Evolutionary conservation across 2,888 invertebrate genomes (phyloP).

Genomic region (Phorcus lineatus): DNA sequence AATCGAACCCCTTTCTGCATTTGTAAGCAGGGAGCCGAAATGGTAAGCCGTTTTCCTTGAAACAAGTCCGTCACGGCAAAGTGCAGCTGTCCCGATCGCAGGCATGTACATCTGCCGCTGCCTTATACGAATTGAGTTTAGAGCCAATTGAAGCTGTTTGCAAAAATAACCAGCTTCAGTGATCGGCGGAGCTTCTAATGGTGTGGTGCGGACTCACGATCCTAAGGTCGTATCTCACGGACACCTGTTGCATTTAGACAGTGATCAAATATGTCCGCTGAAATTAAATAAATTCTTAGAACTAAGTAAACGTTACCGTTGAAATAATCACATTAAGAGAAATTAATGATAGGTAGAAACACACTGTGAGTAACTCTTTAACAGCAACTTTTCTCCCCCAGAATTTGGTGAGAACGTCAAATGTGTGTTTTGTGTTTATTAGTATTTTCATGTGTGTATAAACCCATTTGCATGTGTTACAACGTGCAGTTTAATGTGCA

Average conservation of each 20-base stretch:
- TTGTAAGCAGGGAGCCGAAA: constrained; percentile 21
- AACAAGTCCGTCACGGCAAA: constrained; percentile 3
- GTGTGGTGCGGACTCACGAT: background rate
- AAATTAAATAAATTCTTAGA: no score
- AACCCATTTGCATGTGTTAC: no score
- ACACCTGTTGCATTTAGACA: background rate
- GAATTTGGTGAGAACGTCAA: background rate
- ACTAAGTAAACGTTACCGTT: no score
- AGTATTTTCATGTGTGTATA: no score
- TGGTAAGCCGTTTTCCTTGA: constrained; percentile 2
- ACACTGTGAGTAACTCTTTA: background rate
- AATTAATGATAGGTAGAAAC: background rate
- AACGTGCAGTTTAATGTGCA: constrained; percentile 7
- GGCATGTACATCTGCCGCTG: background rate
- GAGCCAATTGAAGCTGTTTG: background rate
- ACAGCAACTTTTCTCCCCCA: background rate
- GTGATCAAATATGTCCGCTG: no score
- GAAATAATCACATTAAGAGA: background rate
- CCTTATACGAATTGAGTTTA: background rate
- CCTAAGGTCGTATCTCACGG: background rate
- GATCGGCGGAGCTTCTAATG: background rate
- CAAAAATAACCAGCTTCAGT: background rate
- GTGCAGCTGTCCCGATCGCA: background rate
- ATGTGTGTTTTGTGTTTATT: no score
- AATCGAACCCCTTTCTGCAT: constrained; percentile 90